Evolutionary conservation across 1,140 invertebrate genomes (phyloP).

Genomic region (Brachionus manjavacas): DNA sequence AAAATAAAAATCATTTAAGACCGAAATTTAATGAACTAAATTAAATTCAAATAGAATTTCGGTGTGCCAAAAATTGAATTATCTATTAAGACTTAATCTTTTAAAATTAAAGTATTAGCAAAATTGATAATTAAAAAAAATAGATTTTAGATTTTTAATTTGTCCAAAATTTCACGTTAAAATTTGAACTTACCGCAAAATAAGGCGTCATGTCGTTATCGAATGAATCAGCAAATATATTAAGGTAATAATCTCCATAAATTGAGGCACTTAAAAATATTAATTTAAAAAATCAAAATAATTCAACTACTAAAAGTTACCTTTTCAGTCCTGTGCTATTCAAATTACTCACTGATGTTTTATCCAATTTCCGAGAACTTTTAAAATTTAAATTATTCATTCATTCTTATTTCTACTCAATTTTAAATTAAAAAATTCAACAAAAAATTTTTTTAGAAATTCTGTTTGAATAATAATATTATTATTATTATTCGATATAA

Average conservation of each 20-base stretch:
- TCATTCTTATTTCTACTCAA: too few relatives aligned
- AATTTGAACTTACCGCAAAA: slow-evolving; percentile 48
- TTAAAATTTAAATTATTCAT: neutral
- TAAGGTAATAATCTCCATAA: slow-evolving; percentile 44
- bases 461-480: too few relatives aligned
- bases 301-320: neutral
- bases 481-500: too few relatives aligned
- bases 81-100: too few relatives aligned
- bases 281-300: neutral
- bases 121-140: too few relatives aligned
- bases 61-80: too few relatives aligned
- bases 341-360: neutral
- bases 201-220: slow-evolving; percentile 57
- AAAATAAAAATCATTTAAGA: too few relatives aligned
- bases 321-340: slow-evolving; percentile 28
- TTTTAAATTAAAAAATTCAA: too few relatives aligned
- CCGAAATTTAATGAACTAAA: too few relatives aligned
- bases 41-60: too few relatives aligned
- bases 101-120: too few relatives aligned
- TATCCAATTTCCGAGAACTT: slow-evolving; percentile 36
- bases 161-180: neutral
- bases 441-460: too few relatives aligned
- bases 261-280: slow-evolving; percentile 15
- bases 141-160: neutral
- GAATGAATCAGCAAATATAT: slow-evolving; percentile 45